These are phyloP conservation scores for Monodelphis domestica DNA, from an alignment of 2,797 vertebrate genomes.

Conservation along the genomic window DNA sequence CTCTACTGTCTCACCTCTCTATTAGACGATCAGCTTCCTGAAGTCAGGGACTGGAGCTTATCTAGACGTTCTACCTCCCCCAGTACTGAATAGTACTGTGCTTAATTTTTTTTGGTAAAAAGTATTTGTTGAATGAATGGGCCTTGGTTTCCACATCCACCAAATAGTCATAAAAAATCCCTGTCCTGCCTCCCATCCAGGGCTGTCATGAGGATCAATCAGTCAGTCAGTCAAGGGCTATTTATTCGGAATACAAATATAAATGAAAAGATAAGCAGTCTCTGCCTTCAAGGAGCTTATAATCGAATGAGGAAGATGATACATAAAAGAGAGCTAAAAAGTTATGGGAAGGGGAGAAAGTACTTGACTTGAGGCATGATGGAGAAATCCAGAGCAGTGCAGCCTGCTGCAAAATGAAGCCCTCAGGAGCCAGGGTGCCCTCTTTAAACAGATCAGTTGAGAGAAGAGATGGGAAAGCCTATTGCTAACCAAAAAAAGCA, in stretches of 20 bases:
- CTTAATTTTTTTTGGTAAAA: background rate
- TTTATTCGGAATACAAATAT: background rate
- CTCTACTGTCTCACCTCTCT: background rate
- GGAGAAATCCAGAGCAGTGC: background rate
- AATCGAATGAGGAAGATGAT: background rate
- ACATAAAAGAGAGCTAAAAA: background rate
- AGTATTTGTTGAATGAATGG: background rate
- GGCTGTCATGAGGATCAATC: constrained; percentile 20
- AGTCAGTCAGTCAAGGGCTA: background rate
- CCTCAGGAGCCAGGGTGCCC: background rate
- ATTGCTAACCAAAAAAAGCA: background rate
- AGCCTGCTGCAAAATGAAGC: background rate
- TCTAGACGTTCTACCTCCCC: background rate
- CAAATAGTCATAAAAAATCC: constrained; percentile 28
- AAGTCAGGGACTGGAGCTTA: background rate
- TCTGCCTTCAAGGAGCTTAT: background rate
- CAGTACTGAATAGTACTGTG: background rate
- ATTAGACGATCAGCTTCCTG: background rate
- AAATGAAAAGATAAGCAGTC: background rate
- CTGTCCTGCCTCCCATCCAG: constrained; percentile 4
- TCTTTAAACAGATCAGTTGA: background rate
- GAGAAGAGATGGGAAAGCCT: constrained; percentile 11
- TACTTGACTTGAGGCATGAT: background rate
- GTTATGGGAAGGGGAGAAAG: background rate
- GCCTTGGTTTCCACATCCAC: constrained; percentile 8